Evolutionary conservation across 2,113 vertebrate genomes (phyloP).

Genomic region (Meles meles): DNA sequence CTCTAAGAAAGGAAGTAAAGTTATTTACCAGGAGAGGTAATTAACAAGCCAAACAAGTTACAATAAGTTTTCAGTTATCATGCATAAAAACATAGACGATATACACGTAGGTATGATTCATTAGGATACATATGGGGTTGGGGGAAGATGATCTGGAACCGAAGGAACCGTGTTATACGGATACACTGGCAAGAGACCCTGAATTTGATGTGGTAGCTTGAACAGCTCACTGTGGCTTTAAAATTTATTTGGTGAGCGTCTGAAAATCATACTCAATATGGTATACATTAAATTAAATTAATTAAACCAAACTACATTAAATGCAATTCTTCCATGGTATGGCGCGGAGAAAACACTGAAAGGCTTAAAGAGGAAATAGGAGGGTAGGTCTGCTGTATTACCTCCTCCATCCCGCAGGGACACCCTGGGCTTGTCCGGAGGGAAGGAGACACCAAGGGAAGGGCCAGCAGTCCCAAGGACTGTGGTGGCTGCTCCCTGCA

Average conservation of each 20-base stretch:
- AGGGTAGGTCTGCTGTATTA: background rate
- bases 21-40: background rate
- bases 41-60: background rate
- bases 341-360: background rate
- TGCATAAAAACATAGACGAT: background rate
- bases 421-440: background rate
- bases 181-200: background rate
- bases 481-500: background rate
- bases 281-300: background rate
- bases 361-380: background rate
- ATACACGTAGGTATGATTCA: background rate
- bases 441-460: background rate
- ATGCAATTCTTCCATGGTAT: background rate
- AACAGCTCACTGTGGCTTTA: background rate
- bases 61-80: background rate
- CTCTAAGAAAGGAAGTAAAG: background rate
- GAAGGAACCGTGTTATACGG: background rate
- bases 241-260: background rate
- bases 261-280: background rate
- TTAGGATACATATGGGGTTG: background rate
- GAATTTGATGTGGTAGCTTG: background rate
- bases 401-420: background rate
- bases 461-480: rapidly evolving
- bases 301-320: background rate
- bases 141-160: background rate